Evolutionary conservation across 1,140 invertebrate species (phyloP), one percentile per base, ranked within the genome.

Genomic region (Drosophila jambulina): DNA sequence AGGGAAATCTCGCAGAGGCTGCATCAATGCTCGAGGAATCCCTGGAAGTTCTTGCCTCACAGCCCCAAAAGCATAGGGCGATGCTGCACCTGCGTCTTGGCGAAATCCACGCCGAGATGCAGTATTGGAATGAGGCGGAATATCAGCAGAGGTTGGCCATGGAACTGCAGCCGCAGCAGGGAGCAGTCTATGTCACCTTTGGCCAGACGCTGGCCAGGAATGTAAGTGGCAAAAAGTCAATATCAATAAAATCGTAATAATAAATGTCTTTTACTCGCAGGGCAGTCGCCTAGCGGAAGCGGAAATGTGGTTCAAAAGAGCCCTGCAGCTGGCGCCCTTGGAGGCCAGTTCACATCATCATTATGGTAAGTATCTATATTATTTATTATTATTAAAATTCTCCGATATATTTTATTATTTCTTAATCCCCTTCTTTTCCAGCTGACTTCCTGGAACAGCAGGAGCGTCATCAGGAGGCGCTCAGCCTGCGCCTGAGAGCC

Each of bases 171-270:
- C 96, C 97, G 25, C 95, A 97, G 90, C 96, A 98, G 92, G 95
- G 97, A 43, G 96, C 96, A 23, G 97, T 97, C 43, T 96, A 98
- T 93, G 94, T 98, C 65, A 98, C 97, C 49, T 97, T 98, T 92
- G 98, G 97, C 25, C 97, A 98, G 93, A 95, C 98, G 54, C 94
- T 98, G 21, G 96, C 97, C 43, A 96, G 96, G 93, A 97, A 97
- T 95, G 97, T 98, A 94, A 96, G 96, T 94, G 2, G 0, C 12
- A 10, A 2, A 23, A 15, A 23, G 3, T n/a, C 12, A 15, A 8
- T 12, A n/a, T 1, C 2, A 15, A 51, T 34, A 7, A 68, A 23
- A 45, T 29, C 7, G 13, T 56, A 29, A 46, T 70, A 60, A 27
- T 36, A 67, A 38, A 32, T 13, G 25, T 42, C 4, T 49, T 15